phyloP scores from a whole-genome alignment of 2,888 invertebrate genomes.

The Dryococelus australis region DNA sequence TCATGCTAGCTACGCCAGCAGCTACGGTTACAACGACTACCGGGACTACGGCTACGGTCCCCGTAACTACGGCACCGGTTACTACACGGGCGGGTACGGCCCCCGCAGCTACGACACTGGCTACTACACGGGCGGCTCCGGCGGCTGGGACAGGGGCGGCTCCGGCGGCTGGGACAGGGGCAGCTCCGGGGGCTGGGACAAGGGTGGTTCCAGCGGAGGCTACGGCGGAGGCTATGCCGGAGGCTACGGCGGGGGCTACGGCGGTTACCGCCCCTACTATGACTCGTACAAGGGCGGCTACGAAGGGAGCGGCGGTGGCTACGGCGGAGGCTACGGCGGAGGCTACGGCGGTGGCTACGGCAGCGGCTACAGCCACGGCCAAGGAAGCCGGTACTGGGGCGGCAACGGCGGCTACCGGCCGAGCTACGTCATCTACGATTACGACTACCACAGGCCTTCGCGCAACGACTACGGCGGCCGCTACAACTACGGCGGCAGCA shows the following conservation, averaged over 20 bases:
- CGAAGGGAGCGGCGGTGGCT: not conserved
- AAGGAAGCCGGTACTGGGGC: not conserved
- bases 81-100: not conserved
- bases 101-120: not conserved
- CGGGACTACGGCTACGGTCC: not conserved
- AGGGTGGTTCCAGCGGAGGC: no score
- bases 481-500: not conserved
- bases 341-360: not conserved
- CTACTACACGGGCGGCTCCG: not conserved
- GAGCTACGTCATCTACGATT: not conserved
- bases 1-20: not conserved
- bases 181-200: not conserved
- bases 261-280: not conserved
- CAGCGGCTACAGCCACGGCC: not conserved
- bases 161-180: not conserved
- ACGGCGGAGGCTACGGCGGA: not conserved
- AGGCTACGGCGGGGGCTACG: not conserved
- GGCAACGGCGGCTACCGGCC: not conserved
- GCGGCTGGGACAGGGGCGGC: not conserved
- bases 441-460: not conserved
- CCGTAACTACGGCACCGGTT: not conserved
- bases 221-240: no score
- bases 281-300: no score
- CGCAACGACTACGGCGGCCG: not conserved
- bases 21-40: not conserved